Evolutionary conservation across 92 coral and sea anemone species (phyloP), one percentile per base, ranked within the genome.

Genomic region (Porites cylindrica): DNA sequence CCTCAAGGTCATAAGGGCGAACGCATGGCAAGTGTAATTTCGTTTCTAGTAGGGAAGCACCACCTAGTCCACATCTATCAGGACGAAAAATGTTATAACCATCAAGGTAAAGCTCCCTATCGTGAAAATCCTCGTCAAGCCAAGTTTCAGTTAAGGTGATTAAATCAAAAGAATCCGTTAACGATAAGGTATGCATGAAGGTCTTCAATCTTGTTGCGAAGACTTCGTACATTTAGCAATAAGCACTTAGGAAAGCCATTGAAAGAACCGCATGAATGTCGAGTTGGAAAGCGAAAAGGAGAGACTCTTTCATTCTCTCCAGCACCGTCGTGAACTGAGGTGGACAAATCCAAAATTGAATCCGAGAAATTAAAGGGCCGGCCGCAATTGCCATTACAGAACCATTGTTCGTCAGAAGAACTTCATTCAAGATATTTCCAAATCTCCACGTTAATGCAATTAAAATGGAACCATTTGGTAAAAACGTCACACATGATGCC

Each of bases 401-500:
- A 24, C 26, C 26, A 24, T 24, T 24, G 26, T 24, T 24, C 1
- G 21, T 82, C 86, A 82, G 78, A 82, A 82, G 65, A 68, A 10
- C 86, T 51, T 7, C 51, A 16, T 29, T 68, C 78, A 70, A 52
- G 7, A 70, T 67, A 81, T 6, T 77, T 51, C 56, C 70, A 18
- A 16, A 17, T 67, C 16, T 82, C 86, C 86, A 82, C 68, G 19
- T 10, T 17, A 69, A 70, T 82, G 61, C 86, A 82, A 50, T 82
- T 82, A 2, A 82, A 43, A 54, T 82, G 86, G 51, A 68, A 24
- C 86, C 86, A 82, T 19, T 70, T 82, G 17, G 51, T 63, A 75
- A 75, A 84, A 50, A 76, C 82, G 61, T 84, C 82, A n/a, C 88
- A 84, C 47, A 75, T 59, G 16, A 84, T 84, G 23, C 82, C 83